Evolutionary conservation across 2,888 invertebrate genomes (phyloP).

Genomic region (Heliconius hortense): DNA sequence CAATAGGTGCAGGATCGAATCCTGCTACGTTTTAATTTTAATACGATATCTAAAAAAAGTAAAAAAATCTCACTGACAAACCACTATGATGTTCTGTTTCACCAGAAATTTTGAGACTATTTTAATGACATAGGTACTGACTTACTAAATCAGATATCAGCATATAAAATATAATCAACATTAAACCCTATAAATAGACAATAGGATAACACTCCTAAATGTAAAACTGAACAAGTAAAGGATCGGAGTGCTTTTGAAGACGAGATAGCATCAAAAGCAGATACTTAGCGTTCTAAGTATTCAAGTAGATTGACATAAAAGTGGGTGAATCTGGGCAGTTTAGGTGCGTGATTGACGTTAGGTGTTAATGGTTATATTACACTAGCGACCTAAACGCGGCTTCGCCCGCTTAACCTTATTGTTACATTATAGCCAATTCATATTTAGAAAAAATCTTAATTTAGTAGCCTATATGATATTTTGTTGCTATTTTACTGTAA

Average conservation of each 20-base stretch:
- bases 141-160: background rate
- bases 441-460: background rate
- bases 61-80: no score
- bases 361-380: constrained; percentile 56
- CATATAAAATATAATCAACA: background rate
- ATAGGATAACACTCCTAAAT: constrained; percentile 31
- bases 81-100: no score
- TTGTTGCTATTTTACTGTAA: no score
- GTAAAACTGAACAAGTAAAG: constrained; percentile 30
- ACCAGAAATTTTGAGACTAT: no score
- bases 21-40: no score
- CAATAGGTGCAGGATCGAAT: no score
- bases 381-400: background rate
- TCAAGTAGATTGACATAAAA: constrained; percentile 59
- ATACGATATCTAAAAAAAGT: no score
- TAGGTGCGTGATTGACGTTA: constrained; percentile 56
- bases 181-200: constrained; percentile 25
- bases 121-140: background rate
- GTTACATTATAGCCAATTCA: background rate
- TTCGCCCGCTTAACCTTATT: background rate
- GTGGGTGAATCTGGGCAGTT: constrained; percentile 55
- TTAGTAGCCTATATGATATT: no score
- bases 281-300: constrained; percentile 12
- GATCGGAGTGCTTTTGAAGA: constrained; percentile 36
- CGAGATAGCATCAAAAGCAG: constrained; percentile 31